Percentiles rank a stretch among this genome's conserved stretches.
Conservation (phyloP, 1,140 invertebrate genomes). For the Babylonia areolata region DNA sequence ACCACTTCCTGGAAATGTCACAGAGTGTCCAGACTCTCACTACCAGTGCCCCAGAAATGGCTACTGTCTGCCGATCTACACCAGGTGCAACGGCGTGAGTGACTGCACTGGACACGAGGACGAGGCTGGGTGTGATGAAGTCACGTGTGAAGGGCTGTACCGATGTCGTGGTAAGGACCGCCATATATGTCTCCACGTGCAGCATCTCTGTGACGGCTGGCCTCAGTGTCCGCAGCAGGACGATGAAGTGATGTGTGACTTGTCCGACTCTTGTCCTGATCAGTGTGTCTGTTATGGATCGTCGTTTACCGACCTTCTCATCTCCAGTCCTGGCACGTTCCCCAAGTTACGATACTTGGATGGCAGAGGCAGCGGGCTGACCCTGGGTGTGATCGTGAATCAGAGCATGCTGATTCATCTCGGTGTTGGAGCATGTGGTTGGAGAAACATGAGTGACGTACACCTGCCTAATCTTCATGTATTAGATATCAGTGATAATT, state of each 20-base stretch:
- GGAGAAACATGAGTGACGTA: neutral
- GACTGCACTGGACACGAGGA: conserved; percentile 9
- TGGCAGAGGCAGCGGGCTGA: neutral
- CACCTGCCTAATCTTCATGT: neutral
- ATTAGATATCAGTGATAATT: neutral
- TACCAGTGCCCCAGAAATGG: neutral
- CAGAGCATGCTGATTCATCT: conserved; percentile 15
- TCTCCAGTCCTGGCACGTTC: neutral
- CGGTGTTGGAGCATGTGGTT: neutral
- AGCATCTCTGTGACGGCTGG: neutral
- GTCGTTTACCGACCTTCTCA: neutral
- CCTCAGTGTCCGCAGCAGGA: neutral
- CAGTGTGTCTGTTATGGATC: neutral
- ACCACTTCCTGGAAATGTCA: neutral
- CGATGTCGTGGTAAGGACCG: neutral
- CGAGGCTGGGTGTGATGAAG: neutral
- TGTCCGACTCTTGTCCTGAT: neutral
- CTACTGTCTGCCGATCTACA: conserved; percentile 10
- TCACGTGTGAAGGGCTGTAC: neutral
- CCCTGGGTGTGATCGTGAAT: neutral
- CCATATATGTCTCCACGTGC: neutral
- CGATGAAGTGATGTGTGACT: neutral
- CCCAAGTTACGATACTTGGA: neutral
- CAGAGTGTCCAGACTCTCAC: neutral
- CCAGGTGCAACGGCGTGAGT: neutral